Percentiles rank a stretch among this genome's conserved stretches.
These are phyloP conservation scores for Tuta absoluta DNA, from an alignment of 2,888 invertebrate genomes.

Conservation along the genomic window DNA sequence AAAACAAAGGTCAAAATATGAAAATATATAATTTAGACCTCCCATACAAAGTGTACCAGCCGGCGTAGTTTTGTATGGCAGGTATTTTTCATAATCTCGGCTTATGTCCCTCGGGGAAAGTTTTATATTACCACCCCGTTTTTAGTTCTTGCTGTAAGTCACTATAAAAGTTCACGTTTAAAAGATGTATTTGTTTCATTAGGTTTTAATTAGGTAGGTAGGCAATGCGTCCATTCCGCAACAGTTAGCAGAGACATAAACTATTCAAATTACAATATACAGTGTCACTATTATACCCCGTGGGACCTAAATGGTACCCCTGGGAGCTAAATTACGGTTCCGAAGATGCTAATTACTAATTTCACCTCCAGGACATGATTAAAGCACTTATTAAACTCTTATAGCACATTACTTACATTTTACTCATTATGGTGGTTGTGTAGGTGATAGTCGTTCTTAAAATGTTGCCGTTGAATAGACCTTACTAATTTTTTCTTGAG, in stretches of 20 bases:
- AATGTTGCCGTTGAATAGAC: not conserved
- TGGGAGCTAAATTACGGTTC: not conserved
- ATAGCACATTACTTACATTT: constrained; percentile 14
- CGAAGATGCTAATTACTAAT: constrained; percentile 1
- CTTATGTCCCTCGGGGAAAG: too few species aligned
- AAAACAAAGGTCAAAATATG: too few species aligned
- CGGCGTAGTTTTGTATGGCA: too few species aligned
- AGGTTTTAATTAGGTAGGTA: not conserved
- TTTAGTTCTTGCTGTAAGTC: too few species aligned
- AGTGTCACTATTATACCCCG: constrained; percentile 8
- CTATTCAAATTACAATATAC: not conserved
- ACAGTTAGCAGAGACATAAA: not conserved
- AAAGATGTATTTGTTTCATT: too few species aligned
- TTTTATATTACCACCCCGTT: too few species aligned
- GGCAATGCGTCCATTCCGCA: not conserved
- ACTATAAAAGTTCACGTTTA: too few species aligned
- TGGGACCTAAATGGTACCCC: not conserved
- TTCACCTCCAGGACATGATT: constrained; percentile 4
- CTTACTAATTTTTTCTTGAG: too few species aligned
- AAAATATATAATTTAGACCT: too few species aligned
- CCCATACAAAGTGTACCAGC: too few species aligned
- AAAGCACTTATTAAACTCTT: constrained; percentile 8
- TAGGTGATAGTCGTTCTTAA: not conserved
- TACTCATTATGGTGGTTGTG: constrained; percentile 17
- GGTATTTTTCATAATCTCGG: too few species aligned